These are phyloP conservation scores for Numenius phaeopus DNA, from an alignment of 2,797 vertebrate genomes.

Conservation along the genomic window DNA sequence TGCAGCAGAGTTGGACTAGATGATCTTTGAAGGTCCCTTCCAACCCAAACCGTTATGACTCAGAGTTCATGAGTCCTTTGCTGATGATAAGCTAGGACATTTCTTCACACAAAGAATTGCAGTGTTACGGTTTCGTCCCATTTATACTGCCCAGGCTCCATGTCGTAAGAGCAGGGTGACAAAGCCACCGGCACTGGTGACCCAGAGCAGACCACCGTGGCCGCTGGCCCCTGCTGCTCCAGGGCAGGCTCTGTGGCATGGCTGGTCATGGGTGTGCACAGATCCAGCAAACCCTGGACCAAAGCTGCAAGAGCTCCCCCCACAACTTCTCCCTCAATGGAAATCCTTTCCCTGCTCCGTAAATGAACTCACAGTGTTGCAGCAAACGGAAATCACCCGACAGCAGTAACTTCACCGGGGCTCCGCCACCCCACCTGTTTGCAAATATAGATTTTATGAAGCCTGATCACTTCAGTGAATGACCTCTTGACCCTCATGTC, in stretches of 20 bases:
- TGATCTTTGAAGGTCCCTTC: not conserved
- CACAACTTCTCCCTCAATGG: accelerated
- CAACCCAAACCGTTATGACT: not conserved
- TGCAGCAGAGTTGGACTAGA: not conserved
- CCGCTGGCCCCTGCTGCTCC: not conserved
- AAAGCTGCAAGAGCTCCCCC: not conserved
- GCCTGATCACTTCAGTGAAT: not conserved
- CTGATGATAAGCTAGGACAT: not conserved
- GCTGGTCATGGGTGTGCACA: accelerated
- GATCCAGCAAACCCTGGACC: accelerated
- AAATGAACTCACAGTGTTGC: not conserved
- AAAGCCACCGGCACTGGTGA: accelerated
- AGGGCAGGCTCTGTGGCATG: accelerated
- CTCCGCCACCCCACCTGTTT: not conserved
- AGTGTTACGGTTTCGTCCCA: not conserved
- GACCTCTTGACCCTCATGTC: constrained; percentile 2
- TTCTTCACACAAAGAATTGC: not conserved
- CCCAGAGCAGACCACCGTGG: not conserved
- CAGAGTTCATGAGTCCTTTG: not conserved
- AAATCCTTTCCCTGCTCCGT: not conserved
- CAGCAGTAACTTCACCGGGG: not conserved
- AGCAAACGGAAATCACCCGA: accelerated
- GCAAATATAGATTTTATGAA: constrained; percentile 37
- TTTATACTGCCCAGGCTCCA: not conserved
- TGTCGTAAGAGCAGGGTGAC: not conserved